phyloP scores from a whole-genome alignment of 2,113 vertebrate genomes.

The Syngnathoides biaculeatus region DNA sequence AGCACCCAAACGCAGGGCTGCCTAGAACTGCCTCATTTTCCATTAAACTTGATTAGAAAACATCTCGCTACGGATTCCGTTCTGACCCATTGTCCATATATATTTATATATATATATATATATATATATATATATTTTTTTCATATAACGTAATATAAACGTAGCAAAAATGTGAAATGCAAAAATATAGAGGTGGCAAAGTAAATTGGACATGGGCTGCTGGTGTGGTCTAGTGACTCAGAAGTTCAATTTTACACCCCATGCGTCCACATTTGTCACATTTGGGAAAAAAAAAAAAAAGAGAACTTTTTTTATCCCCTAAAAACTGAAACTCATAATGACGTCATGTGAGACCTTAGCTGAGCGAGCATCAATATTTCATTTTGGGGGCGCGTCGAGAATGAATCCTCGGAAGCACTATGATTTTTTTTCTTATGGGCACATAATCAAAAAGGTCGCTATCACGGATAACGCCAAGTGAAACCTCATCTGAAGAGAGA shows the following conservation, averaged over 20 bases:
- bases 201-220: constrained; percentile 11
- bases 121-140: no score
- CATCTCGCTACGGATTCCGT: neutral
- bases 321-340: constrained; percentile 29
- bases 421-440: no score
- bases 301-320: constrained; percentile 20
- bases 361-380: no score
- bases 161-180: neutral
- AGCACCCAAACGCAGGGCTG: no score
- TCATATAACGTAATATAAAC: neutral
- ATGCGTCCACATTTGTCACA: constrained; percentile 46
- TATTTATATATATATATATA: no score
- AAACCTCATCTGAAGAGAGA: no score
- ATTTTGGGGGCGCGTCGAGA: no score
- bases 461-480: no score
- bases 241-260: constrained; percentile 25
- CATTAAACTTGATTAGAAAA: neutral
- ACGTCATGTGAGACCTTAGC: neutral
- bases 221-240: constrained; percentile 3
- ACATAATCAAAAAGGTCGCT: neutral
- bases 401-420: no score
- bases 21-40: neutral
- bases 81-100: neutral
- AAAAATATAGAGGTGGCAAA: constrained; percentile 5
- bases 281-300: constrained; percentile 34